phyloP scores from a whole-genome alignment of 2,888 invertebrate species.

The Nematopogon swammerdamellus region DNA sequence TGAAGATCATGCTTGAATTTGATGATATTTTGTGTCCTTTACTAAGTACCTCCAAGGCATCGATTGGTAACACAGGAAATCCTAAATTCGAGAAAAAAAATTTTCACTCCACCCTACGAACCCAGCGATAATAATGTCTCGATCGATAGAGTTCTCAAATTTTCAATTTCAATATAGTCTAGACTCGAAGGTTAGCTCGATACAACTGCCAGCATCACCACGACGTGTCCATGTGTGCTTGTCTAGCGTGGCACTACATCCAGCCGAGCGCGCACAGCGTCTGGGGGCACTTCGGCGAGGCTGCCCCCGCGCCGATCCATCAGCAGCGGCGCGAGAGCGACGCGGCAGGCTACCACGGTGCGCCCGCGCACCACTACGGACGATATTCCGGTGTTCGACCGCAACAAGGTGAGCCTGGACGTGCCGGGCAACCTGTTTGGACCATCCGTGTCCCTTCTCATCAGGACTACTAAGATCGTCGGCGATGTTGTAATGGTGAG shows the following conservation, averaged over 20 bases:
- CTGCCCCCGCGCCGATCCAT: background rate
- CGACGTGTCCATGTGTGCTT: too few species aligned
- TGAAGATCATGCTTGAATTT: too few species aligned
- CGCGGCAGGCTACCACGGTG: constrained; percentile 12
- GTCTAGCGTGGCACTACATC: constrained; percentile 1
- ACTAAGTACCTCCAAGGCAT: too few species aligned
- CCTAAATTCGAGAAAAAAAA: too few species aligned
- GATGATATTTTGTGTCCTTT: too few species aligned
- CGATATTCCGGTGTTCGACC: constrained; percentile 60
- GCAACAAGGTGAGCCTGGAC: constrained; percentile 64
- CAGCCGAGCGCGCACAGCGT: background rate
- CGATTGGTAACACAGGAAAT: too few species aligned
- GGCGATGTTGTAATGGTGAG: constrained; percentile 66
- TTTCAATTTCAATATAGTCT: too few species aligned
- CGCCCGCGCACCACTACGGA: constrained; percentile 38
- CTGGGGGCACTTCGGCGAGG: background rate
- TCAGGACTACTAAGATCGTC: constrained; percentile 61
- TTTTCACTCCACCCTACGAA: too few species aligned
- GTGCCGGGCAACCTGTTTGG: constrained; percentile 65
- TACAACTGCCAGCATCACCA: too few species aligned
- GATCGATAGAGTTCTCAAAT: too few species aligned
- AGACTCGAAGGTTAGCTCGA: too few species aligned
- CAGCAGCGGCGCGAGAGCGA: constrained; percentile 4
- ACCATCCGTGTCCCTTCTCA: constrained; percentile 64
- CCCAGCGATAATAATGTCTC: too few species aligned